phyloP scores from a whole-genome alignment of 2,888 invertebrate species.

The Cephonodes hylas region DNA sequence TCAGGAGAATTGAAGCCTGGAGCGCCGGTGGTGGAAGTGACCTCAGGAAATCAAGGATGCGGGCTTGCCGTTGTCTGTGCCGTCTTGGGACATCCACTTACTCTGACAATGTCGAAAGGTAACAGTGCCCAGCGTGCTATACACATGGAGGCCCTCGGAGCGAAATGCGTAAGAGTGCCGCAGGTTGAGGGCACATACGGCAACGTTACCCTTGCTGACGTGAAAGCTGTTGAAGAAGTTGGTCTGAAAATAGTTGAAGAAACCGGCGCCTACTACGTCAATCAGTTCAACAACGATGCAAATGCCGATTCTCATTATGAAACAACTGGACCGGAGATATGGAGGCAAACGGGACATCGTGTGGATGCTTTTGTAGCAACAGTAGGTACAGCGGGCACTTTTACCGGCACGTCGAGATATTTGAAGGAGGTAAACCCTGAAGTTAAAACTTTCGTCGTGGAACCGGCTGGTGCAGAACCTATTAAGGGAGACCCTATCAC shows the following conservation, averaged over 20 bases:
- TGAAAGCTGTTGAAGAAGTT: slow-evolving; percentile 58
- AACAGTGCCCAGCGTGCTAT: slow-evolving; percentile 70
- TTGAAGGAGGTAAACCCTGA: slow-evolving; percentile 65
- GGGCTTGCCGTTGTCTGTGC: slow-evolving; percentile 73
- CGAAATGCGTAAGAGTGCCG: slow-evolving; percentile 63
- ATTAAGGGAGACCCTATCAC: slow-evolving; percentile 65
- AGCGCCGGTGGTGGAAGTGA: slow-evolving; percentile 61
- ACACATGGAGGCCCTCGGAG: slow-evolving; percentile 74
- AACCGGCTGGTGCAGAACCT: slow-evolving; percentile 66
- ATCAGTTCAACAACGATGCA: slow-evolving; percentile 63
- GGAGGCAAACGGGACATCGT: slow-evolving; percentile 68
- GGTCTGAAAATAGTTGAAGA: slow-evolving; percentile 55
- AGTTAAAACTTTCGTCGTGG: slow-evolving; percentile 61
- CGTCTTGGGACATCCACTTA: slow-evolving; percentile 65
- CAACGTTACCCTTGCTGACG: slow-evolving; percentile 66
- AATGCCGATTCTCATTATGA: slow-evolving; percentile 63
- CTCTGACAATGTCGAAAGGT: slow-evolving; percentile 69
- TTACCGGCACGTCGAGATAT: slow-evolving; percentile 62
- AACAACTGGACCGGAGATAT: slow-evolving; percentile 74
- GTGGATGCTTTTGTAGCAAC: slow-evolving; percentile 69
- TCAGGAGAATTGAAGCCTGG: slow-evolving; percentile 60
- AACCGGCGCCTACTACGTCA: slow-evolving; percentile 64
- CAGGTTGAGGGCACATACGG: slow-evolving; percentile 74
- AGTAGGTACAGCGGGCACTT: slow-evolving; percentile 71
- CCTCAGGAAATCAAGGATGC: slow-evolving; percentile 73